These are phyloP conservation scores for Resseliella maxima DNA, from an alignment of 2,888 invertebrate species.

Conservation along the genomic window DNA sequence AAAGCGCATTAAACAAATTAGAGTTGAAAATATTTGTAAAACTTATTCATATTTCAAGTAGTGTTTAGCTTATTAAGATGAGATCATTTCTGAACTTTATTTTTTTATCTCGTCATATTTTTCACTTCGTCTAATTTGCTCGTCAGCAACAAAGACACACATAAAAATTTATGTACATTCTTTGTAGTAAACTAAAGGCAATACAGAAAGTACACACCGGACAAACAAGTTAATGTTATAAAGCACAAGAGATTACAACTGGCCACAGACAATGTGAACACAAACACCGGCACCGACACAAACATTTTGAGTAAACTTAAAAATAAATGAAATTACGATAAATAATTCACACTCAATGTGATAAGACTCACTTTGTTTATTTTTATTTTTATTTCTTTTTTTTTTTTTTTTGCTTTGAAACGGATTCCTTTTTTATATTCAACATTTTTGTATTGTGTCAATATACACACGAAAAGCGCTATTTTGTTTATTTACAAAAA, in stretches of 20 bases:
- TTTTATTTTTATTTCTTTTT: neutral
- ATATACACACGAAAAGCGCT: neutral
- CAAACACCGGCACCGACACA: too few species aligned
- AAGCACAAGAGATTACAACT: neutral
- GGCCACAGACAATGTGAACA: neutral
- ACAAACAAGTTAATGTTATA: too few species aligned
- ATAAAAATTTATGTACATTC: too few species aligned
- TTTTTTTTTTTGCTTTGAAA: neutral
- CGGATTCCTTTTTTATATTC: neutral
- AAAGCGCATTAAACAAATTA: conserved; percentile 43
- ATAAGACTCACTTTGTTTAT: neutral
- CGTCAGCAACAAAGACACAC: too few species aligned
- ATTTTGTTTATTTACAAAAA: neutral
- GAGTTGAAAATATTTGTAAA: neutral
- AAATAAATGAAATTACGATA: conserved; percentile 43
- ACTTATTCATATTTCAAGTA: conserved; percentile 38
- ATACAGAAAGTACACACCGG: too few species aligned
- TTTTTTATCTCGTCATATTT: too few species aligned
- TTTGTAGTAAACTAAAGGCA: too few species aligned
- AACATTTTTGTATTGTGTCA: neutral
- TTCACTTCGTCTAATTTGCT: too few species aligned
- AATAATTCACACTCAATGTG: conserved; percentile 1
- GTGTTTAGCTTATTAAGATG: conserved; percentile 23
- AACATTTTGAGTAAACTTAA: neutral
- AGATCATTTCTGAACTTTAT: neutral